Evolutionary conservation across 2,797 vertebrate species (phyloP).

Genomic region (Betta splendens): DNA sequence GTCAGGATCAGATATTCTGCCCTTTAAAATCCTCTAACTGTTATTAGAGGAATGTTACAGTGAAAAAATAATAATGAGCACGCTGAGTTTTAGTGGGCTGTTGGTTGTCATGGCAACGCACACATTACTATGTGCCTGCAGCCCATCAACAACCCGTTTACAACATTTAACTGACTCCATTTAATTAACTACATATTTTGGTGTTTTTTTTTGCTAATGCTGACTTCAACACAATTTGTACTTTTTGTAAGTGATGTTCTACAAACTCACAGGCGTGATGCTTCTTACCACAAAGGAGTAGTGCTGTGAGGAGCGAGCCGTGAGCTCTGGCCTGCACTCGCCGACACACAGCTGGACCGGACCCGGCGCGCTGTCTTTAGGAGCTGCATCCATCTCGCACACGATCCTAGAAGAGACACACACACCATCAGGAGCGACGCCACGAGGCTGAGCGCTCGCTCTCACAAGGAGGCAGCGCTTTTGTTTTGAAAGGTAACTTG

Average conservation of each 20-base stretch:
- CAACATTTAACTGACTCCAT: conserved; percentile 29
- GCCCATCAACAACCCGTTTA: conserved; percentile 31
- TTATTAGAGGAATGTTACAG: conserved; percentile 35
- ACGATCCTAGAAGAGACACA: conserved; percentile 87
- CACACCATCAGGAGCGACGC: background rate
- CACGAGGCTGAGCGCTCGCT: background rate
- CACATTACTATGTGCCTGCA: conserved; percentile 29
- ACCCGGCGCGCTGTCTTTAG: conserved; percentile 83
- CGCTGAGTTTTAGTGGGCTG: conserved; percentile 40
- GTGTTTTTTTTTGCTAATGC: background rate
- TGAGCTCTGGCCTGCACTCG: conserved; percentile 94
- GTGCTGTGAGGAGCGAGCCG: conserved; percentile 88
- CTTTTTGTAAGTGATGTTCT: background rate
- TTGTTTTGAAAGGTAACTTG: background rate
- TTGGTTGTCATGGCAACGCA: conserved; percentile 24
- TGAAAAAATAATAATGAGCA: conserved; percentile 30
- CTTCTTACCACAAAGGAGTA: conserved; percentile 93
- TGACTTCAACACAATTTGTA: background rate
- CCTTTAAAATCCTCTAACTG: conserved; percentile 16
- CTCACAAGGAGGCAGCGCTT: background rate
- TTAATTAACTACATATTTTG: conserved; percentile 8
- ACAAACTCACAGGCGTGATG: background rate
- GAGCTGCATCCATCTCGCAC: conserved; percentile 92
- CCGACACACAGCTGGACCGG: conserved; percentile 93
- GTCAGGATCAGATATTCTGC: conserved; percentile 33